A percentile compares a stretch with the other conserved stretches of the same genome.
Evolutionary conservation across 1,140 invertebrate genomes (phyloP).

Genomic region (Ostrea edulis): DNA sequence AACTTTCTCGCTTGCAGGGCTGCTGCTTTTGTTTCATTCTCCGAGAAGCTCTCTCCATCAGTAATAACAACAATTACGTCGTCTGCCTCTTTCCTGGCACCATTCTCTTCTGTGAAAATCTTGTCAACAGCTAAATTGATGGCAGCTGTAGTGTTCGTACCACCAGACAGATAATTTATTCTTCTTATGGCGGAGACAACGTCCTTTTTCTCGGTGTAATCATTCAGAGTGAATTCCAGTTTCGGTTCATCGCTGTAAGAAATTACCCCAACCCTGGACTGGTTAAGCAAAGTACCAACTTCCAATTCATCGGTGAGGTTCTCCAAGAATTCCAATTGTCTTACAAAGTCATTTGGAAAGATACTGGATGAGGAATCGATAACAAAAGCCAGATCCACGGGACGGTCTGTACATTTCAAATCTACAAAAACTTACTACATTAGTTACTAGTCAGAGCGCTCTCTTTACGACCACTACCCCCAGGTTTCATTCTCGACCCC

Average conservation of each 20-base stretch:
- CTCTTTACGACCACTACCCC: neutral
- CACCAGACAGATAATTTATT: conserved; percentile 58
- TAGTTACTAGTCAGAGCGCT: neutral
- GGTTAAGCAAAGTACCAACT: conserved; percentile 51
- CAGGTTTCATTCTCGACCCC: neutral
- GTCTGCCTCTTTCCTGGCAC: conserved; percentile 55
- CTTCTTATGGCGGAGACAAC: conserved; percentile 46
- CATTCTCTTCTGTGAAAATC: conserved; percentile 59
- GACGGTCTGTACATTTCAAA: conserved; percentile 49
- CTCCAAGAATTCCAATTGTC: conserved; percentile 66
- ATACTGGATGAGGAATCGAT: conserved; percentile 72
- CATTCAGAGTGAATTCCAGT: conserved; percentile 61
- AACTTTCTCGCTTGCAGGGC: neutral
- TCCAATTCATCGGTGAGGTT: conserved; percentile 63
- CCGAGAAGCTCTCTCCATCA: conserved; percentile 65
- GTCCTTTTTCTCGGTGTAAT: conserved; percentile 43
- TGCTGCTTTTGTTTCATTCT: conserved; percentile 39
- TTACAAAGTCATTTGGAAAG: conserved; percentile 63
- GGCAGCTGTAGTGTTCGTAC: conserved; percentile 66
- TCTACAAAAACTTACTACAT: conserved; percentile 4
- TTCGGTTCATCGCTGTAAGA: conserved; percentile 56
- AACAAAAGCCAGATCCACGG: conserved; percentile 69
- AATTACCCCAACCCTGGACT: conserved; percentile 65
- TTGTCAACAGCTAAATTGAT: conserved; percentile 51
- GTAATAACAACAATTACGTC: conserved; percentile 69